These are phyloP conservation scores for Drosophila mayaguana DNA, from an alignment of 2,888 invertebrate species.

Conservation along the genomic window DNA sequence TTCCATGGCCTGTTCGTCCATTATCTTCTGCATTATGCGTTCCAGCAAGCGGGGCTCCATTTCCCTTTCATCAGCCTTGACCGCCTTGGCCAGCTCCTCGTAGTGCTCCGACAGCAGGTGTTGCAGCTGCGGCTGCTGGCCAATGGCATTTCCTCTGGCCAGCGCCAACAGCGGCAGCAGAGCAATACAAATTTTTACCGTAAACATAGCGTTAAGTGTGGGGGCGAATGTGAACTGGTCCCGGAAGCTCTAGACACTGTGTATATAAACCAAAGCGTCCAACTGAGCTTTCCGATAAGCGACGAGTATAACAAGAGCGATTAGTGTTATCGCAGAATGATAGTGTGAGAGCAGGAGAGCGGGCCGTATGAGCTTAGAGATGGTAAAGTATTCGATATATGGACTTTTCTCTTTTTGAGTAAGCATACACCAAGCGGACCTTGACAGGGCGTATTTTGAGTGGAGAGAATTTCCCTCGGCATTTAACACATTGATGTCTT, in stretches of 20 bases:
- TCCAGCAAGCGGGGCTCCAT: conserved; percentile 28
- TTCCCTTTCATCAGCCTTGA: conserved; percentile 7
- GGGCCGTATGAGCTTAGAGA: neutral
- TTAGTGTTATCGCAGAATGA: conserved; percentile 9
- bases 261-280: conserved; percentile 40
- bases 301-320: conserved; percentile 4
- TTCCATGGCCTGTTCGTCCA: conserved; percentile 21
- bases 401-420: neutral
- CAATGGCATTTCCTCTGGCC: conserved; percentile 48
- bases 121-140: conserved; percentile 32
- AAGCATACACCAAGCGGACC: neutral
- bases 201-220: conserved; percentile 31
- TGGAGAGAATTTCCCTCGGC: neutral
- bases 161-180: conserved; percentile 50
- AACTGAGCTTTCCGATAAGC: conserved; percentile 51
- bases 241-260: conserved; percentile 20
- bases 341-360: neutral
- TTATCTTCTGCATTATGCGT: conserved; percentile 25
- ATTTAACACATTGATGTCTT: neutral
- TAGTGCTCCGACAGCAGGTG: conserved; percentile 50
- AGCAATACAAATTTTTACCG: conserved; percentile 39
- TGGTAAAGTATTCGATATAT: neutral
- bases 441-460: neutral
- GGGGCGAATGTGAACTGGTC: conserved; percentile 19
- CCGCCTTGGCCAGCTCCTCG: conserved; percentile 8